These are phyloP conservation scores for Agrilus mali DNA, from an alignment of 2,888 invertebrate genomes.

Conservation along the genomic window DNA sequence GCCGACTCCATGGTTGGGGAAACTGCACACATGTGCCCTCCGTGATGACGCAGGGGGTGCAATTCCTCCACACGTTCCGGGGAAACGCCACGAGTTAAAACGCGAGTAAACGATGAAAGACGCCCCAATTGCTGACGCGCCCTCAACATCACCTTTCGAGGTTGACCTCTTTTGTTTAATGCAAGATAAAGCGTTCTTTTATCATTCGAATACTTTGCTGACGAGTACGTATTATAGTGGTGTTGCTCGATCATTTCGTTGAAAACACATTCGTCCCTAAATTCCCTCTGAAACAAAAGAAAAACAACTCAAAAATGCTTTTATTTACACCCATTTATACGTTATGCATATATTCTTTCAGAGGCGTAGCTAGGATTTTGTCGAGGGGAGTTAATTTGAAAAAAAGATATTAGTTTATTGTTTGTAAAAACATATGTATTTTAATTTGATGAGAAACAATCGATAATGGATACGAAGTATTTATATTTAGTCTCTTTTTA, in stretches of 20 bases:
- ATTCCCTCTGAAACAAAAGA: constrained; percentile 67
- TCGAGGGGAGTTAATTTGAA: no score
- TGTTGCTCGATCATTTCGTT: constrained; percentile 76
- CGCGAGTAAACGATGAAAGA: constrained; percentile 61
- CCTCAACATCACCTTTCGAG: constrained; percentile 60
- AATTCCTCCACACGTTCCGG: constrained; percentile 39
- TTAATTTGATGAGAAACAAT: no score
- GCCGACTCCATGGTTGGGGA: constrained; percentile 4
- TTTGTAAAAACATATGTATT: no score
- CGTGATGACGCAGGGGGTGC: constrained; percentile 34
- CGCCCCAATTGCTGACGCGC: constrained; percentile 53
- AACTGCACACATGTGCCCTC: constrained; percentile 19
- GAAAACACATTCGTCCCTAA: constrained; percentile 71
- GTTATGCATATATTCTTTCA: no score
- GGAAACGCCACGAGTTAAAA: constrained; percentile 47
- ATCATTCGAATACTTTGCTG: constrained; percentile 56
- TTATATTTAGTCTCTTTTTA: no score
- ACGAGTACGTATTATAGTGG: constrained; percentile 77
- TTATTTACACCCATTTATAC: not conserved
- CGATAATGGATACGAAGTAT: no score
- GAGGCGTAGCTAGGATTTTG: no score
- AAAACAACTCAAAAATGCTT: constrained; percentile 2
- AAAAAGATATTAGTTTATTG: no score
- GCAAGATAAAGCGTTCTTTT: constrained; percentile 65
- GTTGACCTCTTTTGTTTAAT: constrained; percentile 58